Conservation (phyloP, 2,113 vertebrate genomes). For the Trogon surrucura region DNA sequence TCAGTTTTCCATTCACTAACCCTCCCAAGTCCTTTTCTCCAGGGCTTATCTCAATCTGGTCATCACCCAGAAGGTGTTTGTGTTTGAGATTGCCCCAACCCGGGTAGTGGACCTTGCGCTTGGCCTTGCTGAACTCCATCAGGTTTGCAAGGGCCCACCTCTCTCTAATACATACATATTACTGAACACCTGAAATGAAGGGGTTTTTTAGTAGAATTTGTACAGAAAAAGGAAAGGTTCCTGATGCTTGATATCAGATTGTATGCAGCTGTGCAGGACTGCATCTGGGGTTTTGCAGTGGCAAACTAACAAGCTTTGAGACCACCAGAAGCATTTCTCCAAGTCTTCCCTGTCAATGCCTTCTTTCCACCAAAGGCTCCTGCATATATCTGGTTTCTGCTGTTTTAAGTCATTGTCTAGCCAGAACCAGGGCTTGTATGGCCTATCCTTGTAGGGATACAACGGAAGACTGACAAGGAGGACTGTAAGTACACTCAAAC, state of each 20-base stretch:
- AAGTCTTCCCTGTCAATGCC: rapidly evolving
- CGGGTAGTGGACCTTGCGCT: too few species aligned
- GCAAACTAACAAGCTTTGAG: not conserved
- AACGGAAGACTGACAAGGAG: too few species aligned
- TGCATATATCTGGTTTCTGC: not conserved
- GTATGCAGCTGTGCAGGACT: rapidly evolving
- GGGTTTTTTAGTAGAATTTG: rapidly evolving
- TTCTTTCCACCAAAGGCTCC: rapidly evolving
- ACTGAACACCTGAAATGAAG: not conserved
- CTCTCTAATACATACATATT: rapidly evolving
- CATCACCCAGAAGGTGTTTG: too few species aligned
- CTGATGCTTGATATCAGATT: rapidly evolving
- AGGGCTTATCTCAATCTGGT: too few species aligned
- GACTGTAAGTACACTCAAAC: too few species aligned
- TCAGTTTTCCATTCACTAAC: too few species aligned
- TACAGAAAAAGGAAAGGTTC: not conserved
- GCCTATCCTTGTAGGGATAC: too few species aligned
- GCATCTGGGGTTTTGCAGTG: not conserved
- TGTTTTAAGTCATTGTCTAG: rapidly evolving
- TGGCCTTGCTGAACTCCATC: too few species aligned
- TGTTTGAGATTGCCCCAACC: too few species aligned
- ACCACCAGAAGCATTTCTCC: not conserved
- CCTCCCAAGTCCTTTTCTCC: too few species aligned
- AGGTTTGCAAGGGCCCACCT: too few species aligned
- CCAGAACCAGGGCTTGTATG: rapidly evolving